A percentile compares a stretch with the other conserved stretches of the same genome.
These are phyloP conservation scores for Dermolepida albohirtum DNA, from an alignment of 2,888 invertebrate species.

Conservation along the genomic window DNA sequence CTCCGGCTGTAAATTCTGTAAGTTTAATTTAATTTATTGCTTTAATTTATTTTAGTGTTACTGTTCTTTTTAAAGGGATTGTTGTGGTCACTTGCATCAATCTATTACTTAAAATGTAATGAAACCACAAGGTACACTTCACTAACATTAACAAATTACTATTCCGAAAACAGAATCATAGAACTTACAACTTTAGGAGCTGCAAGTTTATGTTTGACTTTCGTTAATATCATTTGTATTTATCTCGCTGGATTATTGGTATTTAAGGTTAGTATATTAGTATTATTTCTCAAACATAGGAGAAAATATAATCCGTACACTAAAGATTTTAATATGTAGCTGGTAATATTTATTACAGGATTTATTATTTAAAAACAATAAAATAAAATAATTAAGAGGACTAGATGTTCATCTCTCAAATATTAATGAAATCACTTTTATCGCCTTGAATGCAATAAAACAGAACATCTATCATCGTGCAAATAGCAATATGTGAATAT, in stretches of 20 bases:
- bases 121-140: conserved; percentile 63
- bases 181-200: conserved; percentile 75
- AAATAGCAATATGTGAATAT: no score
- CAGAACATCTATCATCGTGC: no score
- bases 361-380: no score
- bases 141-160: conserved; percentile 66
- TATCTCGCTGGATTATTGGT: conserved; percentile 77
- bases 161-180: conserved; percentile 71
- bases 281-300: no score
- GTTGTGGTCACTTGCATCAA: conserved; percentile 73
- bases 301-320: no score
- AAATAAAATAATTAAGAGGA: no score
- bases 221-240: conserved; percentile 81
- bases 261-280: conserved; percentile 69
- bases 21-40: conserved; percentile 52
- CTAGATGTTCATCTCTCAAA: no score
- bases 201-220: conserved; percentile 77
- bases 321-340: no score
- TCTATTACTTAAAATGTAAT: conserved; percentile 67
- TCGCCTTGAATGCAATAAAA: no score
- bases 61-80: conserved; percentile 66
- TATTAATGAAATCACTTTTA: no score
- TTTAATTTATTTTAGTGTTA: background rate
- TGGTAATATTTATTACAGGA: no score
- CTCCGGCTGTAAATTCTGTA: conserved; percentile 84